Conservation (phyloP, 2,113 vertebrate genomes). For the Gorsachius goisagi region DNA sequence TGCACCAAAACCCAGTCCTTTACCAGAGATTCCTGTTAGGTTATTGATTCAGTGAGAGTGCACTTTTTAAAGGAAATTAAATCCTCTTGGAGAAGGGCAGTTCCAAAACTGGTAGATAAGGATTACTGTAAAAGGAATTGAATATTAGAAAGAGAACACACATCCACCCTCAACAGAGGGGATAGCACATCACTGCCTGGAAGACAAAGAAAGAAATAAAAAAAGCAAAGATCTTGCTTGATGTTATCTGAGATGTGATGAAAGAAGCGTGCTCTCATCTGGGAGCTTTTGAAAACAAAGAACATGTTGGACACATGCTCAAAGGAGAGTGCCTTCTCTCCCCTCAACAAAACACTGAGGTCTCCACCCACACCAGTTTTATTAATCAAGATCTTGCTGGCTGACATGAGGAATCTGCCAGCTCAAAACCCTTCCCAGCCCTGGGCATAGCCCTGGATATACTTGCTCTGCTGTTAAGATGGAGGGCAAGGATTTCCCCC, state of each 20-base stretch:
- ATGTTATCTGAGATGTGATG: background rate
- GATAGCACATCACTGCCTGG: background rate
- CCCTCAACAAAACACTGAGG: background rate
- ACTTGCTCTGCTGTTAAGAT: background rate
- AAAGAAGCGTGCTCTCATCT: background rate
- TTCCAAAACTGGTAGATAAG: conserved; percentile 23
- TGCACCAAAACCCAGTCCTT: background rate
- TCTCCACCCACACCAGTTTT: background rate
- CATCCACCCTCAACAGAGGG: background rate
- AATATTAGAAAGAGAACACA: background rate
- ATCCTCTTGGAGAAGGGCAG: background rate
- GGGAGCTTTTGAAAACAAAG: background rate
- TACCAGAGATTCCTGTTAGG: background rate
- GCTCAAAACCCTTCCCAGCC: background rate
- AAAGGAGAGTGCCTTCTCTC: background rate
- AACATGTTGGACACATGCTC: background rate
- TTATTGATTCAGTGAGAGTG: background rate
- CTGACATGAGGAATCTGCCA: background rate
- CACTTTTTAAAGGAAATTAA: conserved; percentile 33
- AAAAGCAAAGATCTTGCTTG: background rate
- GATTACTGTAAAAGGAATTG: background rate
- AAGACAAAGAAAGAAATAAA: background rate
- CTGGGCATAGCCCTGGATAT: background rate
- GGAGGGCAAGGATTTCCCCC: background rate
- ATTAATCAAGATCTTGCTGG: background rate